Base-by-base conservation (phyloP, 2,888 invertebrate species). In the Trissolcus brochymenae region DNA sequence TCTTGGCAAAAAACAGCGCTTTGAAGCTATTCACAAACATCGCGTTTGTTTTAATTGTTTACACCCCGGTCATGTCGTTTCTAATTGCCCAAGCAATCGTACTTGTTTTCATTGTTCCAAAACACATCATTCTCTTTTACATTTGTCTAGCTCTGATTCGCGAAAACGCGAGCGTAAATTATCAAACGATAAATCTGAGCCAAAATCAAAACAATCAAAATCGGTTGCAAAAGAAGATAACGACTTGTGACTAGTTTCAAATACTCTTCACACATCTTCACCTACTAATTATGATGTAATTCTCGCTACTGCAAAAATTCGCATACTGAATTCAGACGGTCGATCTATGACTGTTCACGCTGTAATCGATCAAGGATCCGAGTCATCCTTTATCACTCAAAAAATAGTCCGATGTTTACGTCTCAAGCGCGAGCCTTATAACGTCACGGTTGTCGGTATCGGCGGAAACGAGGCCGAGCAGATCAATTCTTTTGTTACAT, bases 11-110 rank as follows among this genome's bases (percentile, higher is more conserved):
- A 17, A 11, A 17, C 19, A 57, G 11, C 17, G 57, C 4, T 7
- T 11, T 1, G 55, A 70, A 46, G 17, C 54, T 11, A 46, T 57
- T 6, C 17, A 35, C n/a, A 70, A 57, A 40, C 61, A 40, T 43
- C 53, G 70, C 14, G 60, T 60, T 14, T 70, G 70, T 29, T 70
- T 46, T 55, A 60, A 57, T 60, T 70, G 70, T 35, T 14, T 70
- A 4, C n/a, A 50, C 9, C 7, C 35, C 35, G 46, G 54, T 13
- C 70, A 70, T 29, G 14, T 46, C 11, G 2, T 41, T 2, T n/a
- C 16, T 2, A n/a, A 14, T 2, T 70, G 70, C 21, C 46, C 61
- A 11, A 57, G 54, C 29, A 70, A 70, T 49, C 19, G 21, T 17
- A 46, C 51, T 1, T 50, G 61, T 14, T 19, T 6, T 11, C 13